Base-by-base conservation (phyloP, 2,888 invertebrate species). In the Drosophila flavopinicola region DNA sequence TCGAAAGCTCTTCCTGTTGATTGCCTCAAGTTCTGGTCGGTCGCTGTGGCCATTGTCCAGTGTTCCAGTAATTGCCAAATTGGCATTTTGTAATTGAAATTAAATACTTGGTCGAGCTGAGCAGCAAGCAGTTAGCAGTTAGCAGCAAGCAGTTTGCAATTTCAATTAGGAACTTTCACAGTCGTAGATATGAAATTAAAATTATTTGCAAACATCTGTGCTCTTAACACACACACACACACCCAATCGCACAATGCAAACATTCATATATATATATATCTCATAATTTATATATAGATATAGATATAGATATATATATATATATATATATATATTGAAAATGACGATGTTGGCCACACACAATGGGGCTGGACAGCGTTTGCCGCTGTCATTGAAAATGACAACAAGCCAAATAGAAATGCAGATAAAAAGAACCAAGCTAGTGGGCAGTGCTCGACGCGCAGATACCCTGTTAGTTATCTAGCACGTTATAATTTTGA, bases 111-210 rank as follows among this genome's bases (percentile, higher is more conserved):
- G 44, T 49, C 61, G 57, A 38, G 49, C 42, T 35, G 49, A 30
- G 57, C 53, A 35, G 44, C 54, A 20, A n/a, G 10, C 10, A 3
- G 32, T 29, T 13, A 27, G 27, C 15, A 27, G 35, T 29, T 20
- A 25, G 66, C 47, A 42, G 48, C 59, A 64, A 53, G 67, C n/a
- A n/a, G n/a, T n/a, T n/a, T n/a, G 74, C 70, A 65, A 76, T 79
- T 80, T 76, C 87, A 87, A 82, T 87, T 87, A 86, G 78, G 58
- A 87, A 70, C 73, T 67, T 76, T 79, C 47, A 44, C 66, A 69
- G 37, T n/a, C n/a, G n/a, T n/a, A 70, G 67, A 85, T 85, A 85
- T 85, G 67, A 82, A 83, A 83, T 83, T 87, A 73, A 83, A 83
- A 87, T 83, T 68, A 85, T 85, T 87, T 75, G 66, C 85, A 78